phyloP scores from a whole-genome alignment of 2,113 vertebrate genomes.

The Helogale parvula region DNA sequence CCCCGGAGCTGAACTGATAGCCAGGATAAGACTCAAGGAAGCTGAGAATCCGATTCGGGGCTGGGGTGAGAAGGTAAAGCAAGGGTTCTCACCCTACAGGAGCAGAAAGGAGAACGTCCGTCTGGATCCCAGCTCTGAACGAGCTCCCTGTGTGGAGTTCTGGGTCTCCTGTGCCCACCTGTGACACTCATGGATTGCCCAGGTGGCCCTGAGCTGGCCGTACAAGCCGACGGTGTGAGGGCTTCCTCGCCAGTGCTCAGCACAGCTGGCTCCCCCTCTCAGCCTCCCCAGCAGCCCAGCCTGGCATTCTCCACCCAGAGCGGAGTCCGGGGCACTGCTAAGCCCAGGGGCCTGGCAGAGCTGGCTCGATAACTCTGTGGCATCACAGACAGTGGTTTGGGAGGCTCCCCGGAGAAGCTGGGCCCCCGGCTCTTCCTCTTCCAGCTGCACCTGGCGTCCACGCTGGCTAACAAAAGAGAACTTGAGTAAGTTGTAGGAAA shows the following conservation, averaged over 20 bases:
- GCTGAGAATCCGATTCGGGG: neutral
- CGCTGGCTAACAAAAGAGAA: constrained; percentile 42
- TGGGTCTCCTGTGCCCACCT: neutral
- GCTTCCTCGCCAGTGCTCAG: neutral
- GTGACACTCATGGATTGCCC: neutral
- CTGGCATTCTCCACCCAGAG: neutral
- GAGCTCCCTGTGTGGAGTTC: neutral
- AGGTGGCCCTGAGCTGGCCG: neutral
- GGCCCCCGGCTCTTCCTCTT: neutral
- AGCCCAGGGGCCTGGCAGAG: neutral
- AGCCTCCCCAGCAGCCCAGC: neutral
- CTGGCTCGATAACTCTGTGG: neutral
- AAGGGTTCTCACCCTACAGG: neutral
- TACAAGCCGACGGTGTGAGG: neutral
- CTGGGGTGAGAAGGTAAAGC: neutral
- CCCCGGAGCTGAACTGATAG: neutral
- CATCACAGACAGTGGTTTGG: neutral
- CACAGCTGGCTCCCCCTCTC: neutral
- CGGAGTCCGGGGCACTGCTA: neutral
- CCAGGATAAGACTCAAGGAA: neutral
- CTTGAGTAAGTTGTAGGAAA: constrained; percentile 12
- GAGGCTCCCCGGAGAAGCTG: neutral
- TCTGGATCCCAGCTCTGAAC: neutral
- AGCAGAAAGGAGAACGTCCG: neutral
- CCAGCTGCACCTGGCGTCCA: constrained; percentile 24